Evolutionary conservation across 1,140 invertebrate species (phyloP).

Genomic region (Battus philenor): DNA sequence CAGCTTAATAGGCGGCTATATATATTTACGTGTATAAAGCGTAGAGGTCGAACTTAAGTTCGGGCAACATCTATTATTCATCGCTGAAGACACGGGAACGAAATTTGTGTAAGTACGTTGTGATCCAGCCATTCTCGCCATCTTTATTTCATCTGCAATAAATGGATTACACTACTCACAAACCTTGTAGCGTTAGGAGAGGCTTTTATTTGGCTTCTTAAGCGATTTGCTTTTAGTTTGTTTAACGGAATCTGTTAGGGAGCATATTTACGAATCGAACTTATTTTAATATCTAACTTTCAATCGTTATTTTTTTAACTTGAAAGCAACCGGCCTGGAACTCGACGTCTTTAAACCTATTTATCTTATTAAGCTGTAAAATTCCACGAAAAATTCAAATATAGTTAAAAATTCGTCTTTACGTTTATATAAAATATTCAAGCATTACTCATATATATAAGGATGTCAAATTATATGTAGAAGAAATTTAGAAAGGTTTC

Average conservation of each 20-base stretch:
- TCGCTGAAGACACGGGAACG: constrained; percentile 61
- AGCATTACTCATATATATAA: too few species aligned
- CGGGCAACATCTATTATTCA: constrained; percentile 66
- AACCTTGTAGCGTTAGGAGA: constrained; percentile 48
- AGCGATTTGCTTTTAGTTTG: constrained; percentile 33
- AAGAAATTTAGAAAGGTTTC: too few species aligned
- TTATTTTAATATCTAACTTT: too few species aligned
- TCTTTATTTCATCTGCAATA: constrained; percentile 69
- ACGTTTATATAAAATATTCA: too few species aligned
- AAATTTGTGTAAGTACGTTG: constrained; percentile 72
- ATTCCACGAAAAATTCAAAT: too few species aligned
- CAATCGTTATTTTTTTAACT: too few species aligned
- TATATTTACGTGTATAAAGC: constrained; percentile 15
- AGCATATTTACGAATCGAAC: constrained; percentile 8
- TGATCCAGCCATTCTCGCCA: constrained; percentile 65
- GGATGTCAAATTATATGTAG: too few species aligned
- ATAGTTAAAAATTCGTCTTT: too few species aligned
- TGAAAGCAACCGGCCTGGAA: too few species aligned
- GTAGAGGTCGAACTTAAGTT: constrained; percentile 32
- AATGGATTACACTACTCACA: constrained; percentile 64
- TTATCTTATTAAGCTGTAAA: too few species aligned
- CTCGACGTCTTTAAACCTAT: too few species aligned
- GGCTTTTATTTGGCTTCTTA: constrained; percentile 43
- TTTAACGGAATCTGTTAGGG: constrained; percentile 17
- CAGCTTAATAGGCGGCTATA: too few species aligned